Base-by-base conservation (phyloP, 2,888 invertebrate genomes). In the Stenodema calcarata region DNA sequence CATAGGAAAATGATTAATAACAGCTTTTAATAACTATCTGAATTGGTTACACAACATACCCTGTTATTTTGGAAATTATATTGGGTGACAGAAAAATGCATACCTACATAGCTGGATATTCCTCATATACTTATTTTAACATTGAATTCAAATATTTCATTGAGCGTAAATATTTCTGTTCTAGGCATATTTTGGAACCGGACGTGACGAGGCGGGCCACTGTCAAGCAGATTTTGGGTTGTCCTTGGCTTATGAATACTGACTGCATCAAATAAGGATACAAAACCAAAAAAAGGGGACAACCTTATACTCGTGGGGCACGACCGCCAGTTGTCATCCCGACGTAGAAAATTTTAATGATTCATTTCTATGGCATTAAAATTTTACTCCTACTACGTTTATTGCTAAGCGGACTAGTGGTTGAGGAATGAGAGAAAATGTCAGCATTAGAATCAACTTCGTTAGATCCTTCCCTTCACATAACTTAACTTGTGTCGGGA, bases 161-260 rank as follows among this genome's bases (percentile, higher is more conserved):
- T 7, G 2, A 35, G 35, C 35, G 35, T 2, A 23, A 54, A 54
- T 9, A 2, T 62, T 7, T 14, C 23, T 80, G 87, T 89, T 89
- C 41, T 88, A 92, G 92, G 85, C 90, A 90, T 82, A 91, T 93
- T 79, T 90, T 94, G 79, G 93, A 93, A 90, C 93, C 93, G 0
- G 92, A 93, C 88, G 91, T 92, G 0, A 91, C 91, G 0, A 90
- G 91, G 81, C 90, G 93, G 86, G 91, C 91, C 12, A 92, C 91
- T 0, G 91, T 93, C 79, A 89, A 90, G 28, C 91, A 91, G 88
- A 90, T 92, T 2, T 88, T 89, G 0, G 90, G 89, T 47, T 90
- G 91, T 87, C 76, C 89, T n/a, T 92, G 92, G 84, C 35, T 84
- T 0, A 70, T 73, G 47, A 84, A 70, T 28, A 23, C 41, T 9